These are phyloP conservation scores for Gallirallus australis DNA, from an alignment of 2,797 vertebrate genomes.

Conservation along the genomic window DNA sequence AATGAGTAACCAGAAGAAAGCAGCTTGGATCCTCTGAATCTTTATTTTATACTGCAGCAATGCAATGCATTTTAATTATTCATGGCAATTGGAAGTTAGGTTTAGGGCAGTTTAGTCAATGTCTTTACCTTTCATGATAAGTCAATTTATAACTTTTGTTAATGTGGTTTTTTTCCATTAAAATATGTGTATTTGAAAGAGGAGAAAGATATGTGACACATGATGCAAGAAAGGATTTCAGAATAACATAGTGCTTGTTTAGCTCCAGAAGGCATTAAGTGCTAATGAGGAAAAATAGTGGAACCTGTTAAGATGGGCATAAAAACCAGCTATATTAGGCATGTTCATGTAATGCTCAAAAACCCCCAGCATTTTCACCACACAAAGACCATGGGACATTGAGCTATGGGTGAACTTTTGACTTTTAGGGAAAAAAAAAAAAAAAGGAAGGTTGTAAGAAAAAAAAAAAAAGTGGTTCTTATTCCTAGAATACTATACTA, in stretches of 20 bases:
- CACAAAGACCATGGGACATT: not conserved
- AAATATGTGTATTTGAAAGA: not conserved
- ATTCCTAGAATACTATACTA: not conserved
- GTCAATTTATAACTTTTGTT: not conserved
- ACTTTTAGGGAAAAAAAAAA: not conserved
- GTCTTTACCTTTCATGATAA: not conserved
- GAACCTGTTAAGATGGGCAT: not conserved
- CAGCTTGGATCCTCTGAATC: not conserved
- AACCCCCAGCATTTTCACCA: not conserved
- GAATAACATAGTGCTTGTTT: not conserved
- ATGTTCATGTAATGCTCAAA: not conserved
- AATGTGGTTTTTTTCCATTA: not conserved
- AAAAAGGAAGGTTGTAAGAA: not conserved
- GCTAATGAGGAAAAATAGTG: not conserved
- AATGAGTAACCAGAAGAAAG: not conserved
- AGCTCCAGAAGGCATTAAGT: not conserved
- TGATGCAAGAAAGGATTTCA: not conserved
- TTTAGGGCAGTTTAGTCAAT: not conserved
- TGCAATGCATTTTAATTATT: not conserved
- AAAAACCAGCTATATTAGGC: not conserved
- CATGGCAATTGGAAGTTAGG: not conserved
- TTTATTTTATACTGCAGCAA: not conserved
- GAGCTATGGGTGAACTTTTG: not conserved
- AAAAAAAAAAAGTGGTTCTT: not conserved
- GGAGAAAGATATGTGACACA: not conserved